Conservation (phyloP, 2,113 vertebrate genomes). For the Ailuropoda melanoleuca region DNA sequence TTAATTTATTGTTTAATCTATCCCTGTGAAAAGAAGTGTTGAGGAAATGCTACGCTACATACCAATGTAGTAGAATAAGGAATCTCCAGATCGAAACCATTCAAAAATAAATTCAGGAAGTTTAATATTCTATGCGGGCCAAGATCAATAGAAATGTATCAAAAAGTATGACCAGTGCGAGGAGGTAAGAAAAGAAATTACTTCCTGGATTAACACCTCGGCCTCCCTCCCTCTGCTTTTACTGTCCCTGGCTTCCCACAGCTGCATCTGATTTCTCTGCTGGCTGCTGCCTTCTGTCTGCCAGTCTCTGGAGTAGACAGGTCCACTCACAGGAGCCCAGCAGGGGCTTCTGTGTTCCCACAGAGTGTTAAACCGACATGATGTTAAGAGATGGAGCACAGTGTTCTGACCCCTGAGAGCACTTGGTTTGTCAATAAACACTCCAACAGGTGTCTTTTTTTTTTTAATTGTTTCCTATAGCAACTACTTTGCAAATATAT, state of each 20-base stretch:
- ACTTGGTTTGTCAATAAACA: background rate
- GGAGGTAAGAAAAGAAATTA: background rate
- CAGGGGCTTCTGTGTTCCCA: background rate
- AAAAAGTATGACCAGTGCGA: background rate
- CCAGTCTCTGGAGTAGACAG: background rate
- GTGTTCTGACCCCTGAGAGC: background rate
- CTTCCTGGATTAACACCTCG: background rate
- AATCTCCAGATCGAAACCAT: background rate
- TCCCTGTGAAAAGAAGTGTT: background rate
- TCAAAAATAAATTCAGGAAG: background rate
- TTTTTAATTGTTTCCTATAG: background rate
- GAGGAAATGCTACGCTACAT: background rate
- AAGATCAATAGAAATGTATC: conserved; percentile 39
- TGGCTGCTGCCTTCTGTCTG: background rate
- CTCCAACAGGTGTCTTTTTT: background rate
- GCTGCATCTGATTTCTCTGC: background rate
- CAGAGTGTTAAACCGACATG: background rate
- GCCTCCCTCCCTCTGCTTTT: background rate
- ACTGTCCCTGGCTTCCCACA: background rate
- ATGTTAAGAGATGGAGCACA: background rate
- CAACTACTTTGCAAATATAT: conserved; percentile 35
- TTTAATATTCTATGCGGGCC: background rate
- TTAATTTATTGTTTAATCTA: background rate
- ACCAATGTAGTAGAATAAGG: background rate
- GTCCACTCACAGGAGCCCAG: background rate